Evolutionary conservation across 2,888 invertebrate species (phyloP).

Genomic region (Nycteola revayana): DNA sequence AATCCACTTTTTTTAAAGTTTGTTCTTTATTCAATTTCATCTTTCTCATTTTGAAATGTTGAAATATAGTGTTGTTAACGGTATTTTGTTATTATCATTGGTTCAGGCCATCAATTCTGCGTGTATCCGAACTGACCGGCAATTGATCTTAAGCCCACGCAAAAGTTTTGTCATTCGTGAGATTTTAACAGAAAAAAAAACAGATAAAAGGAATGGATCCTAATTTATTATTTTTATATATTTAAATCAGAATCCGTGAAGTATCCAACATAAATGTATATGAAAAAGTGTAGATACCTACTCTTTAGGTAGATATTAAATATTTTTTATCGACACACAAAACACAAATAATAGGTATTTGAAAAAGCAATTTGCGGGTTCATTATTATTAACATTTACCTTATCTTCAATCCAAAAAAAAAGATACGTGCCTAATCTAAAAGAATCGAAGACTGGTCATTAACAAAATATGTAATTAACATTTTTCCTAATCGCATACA

Average conservation of each 20-base stretch:
- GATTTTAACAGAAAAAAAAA: slow-evolving; percentile 3
- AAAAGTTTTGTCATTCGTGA: slow-evolving; percentile 35
- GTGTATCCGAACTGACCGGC: slow-evolving; percentile 40
- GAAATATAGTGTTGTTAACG: slow-evolving; percentile 33
- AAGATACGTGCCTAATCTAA: too few relatives aligned
- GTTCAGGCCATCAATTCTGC: slow-evolving; percentile 50
- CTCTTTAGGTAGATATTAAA: too few relatives aligned
- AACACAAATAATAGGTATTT: too few relatives aligned
- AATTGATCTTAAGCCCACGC: slow-evolving; percentile 54
- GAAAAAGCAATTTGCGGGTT: too few relatives aligned
- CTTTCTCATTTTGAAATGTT: slow-evolving; percentile 31
- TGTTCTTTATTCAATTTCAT: slow-evolving; percentile 47
- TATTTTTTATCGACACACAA: too few relatives aligned
- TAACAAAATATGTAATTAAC: slow-evolving; percentile 38
- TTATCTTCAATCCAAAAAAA: too few relatives aligned
- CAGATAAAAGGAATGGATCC: slow-evolving; percentile 4
- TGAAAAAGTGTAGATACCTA: too few relatives aligned
- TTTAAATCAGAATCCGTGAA: too few relatives aligned
- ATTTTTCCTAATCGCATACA: slow-evolving; percentile 33
- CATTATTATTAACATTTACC: too few relatives aligned
- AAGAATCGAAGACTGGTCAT: slow-evolving; percentile 19
- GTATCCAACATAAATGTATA: too few relatives aligned
- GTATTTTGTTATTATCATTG: slow-evolving; percentile 28
- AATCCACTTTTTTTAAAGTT: slow-evolving; percentile 33
- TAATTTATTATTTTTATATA: too few relatives aligned